These are phyloP conservation scores for Lamprotornis superbus DNA, from an alignment of 2,113 vertebrate genomes.

Conservation along the genomic window DNA sequence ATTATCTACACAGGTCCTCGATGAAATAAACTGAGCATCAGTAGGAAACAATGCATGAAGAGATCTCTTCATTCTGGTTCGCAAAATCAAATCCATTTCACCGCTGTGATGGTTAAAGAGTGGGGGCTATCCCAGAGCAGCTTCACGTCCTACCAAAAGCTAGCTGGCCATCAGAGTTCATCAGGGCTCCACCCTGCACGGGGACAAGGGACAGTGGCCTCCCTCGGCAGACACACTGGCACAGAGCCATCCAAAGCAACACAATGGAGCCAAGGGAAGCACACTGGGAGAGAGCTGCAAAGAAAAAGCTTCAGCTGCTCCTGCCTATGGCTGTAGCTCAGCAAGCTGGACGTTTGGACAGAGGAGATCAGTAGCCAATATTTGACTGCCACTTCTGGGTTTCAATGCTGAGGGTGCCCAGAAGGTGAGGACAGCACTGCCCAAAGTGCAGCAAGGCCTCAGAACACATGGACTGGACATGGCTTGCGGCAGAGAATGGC, in stretches of 20 bases:
- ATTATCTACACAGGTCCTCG: conserved; percentile 25
- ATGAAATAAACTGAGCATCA: neutral
- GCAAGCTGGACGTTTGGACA: neutral
- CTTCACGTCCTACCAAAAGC: neutral
- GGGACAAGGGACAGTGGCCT: neutral
- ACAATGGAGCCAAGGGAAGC: neutral
- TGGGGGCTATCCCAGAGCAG: neutral
- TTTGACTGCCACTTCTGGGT: neutral
- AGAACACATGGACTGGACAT: neutral
- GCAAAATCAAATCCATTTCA: neutral
- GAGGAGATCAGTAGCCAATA: neutral
- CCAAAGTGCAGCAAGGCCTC: neutral
- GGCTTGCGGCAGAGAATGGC: neutral
- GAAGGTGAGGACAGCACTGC: neutral
- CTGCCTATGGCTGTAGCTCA: neutral
- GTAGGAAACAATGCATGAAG: neutral
- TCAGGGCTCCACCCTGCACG: neutral
- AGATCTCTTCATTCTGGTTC: neutral
- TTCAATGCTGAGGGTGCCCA: neutral
- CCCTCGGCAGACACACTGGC: neutral
- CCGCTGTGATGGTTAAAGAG: neutral
- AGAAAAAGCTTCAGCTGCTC: neutral
- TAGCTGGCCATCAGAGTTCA: neutral
- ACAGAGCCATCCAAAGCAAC: neutral
- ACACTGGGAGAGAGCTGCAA: neutral